A percentile compares a stretch with the other conserved stretches of the same genome.
Conservation (phyloP, 1,140 invertebrate genomes). For the Leptinotarsa defecta region DNA sequence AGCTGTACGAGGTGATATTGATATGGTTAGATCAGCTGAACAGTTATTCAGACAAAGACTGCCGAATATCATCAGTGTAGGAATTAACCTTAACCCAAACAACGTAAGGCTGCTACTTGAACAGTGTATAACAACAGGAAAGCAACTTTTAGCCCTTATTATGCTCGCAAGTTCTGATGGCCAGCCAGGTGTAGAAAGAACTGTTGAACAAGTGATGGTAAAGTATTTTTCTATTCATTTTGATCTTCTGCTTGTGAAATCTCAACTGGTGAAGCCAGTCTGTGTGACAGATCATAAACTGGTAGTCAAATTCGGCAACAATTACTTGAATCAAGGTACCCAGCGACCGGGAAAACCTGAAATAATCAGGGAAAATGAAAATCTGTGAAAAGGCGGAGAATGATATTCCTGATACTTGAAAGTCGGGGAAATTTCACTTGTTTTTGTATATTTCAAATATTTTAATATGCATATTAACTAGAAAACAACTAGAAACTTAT, state of each 20-base stretch:
- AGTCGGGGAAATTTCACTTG: no score
- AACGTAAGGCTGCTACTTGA: slow-evolving; percentile 38
- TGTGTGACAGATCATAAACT: no score
- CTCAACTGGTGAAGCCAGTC: no score
- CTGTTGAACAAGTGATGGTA: slow-evolving; percentile 47
- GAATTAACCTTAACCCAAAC: slow-evolving; percentile 39
- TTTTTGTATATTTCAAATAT: no score
- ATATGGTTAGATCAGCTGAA: slow-evolving; percentile 48
- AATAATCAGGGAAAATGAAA: no score
- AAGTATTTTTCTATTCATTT: slow-evolving; percentile 19
- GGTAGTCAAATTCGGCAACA: no score
- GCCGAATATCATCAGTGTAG: slow-evolving; percentile 45
- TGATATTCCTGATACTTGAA: no score
- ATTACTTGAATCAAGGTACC: no score
- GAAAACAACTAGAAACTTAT: no score
- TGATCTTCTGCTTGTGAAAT: not conserved
- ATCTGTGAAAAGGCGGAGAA: no score
- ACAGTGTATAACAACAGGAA: slow-evolving; percentile 34
- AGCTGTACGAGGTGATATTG: slow-evolving; percentile 47
- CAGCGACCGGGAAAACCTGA: no score
- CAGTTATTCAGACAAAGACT: slow-evolving; percentile 46
- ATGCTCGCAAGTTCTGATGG: slow-evolving; percentile 46
- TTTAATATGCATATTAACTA: no score
- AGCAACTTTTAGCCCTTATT: slow-evolving; percentile 45
- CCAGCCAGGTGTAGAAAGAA: slow-evolving; percentile 46